A percentile compares a stretch with the other conserved stretches of the same genome.
phyloP scores from a whole-genome alignment of 2,113 vertebrate species.

The Cyprinodon brontotheroides region DNA sequence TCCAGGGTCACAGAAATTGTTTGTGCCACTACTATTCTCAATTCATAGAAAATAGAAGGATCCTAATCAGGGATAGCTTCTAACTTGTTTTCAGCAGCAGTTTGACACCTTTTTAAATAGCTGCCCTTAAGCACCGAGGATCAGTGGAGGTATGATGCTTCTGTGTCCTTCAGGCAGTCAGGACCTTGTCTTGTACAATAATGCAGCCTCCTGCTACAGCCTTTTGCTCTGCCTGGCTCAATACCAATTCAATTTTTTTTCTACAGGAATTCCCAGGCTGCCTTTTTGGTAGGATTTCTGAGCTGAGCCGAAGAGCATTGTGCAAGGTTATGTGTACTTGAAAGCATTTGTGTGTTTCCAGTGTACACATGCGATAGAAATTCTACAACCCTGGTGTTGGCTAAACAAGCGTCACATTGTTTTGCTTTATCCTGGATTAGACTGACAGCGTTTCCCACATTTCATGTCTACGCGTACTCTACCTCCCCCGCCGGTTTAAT shows the following conservation, averaged over 20 bases:
- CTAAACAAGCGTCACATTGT: slow-evolving; percentile 36
- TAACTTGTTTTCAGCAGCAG: too few relatives aligned
- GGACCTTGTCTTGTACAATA: slow-evolving; percentile 60
- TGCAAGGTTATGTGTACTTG: slow-evolving; percentile 35
- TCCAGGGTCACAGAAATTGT: not conserved
- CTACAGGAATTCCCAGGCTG: slow-evolving; percentile 70
- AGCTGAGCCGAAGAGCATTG: slow-evolving; percentile 54
- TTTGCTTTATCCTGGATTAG: slow-evolving; percentile 26
- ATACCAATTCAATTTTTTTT: slow-evolving; percentile 78
- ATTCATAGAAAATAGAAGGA: not conserved
- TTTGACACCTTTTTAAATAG: not conserved
- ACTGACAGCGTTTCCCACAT: slow-evolving; percentile 51
- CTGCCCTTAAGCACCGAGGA: slow-evolving; percentile 23
- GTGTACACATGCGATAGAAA: slow-evolving; percentile 4
- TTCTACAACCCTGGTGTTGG: not conserved
- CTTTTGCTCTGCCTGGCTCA: slow-evolving; percentile 65
- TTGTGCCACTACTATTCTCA: not conserved
- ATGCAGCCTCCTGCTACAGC: slow-evolving; percentile 65
- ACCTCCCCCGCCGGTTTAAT: slow-evolving; percentile 42
- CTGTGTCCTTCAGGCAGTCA: slow-evolving; percentile 45
- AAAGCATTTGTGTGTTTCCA: slow-evolving; percentile 1
- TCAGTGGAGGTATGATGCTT: slow-evolving; percentile 32
- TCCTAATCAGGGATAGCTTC: not conserved
- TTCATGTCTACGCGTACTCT: slow-evolving; percentile 17
- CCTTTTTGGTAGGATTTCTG: slow-evolving; percentile 69